A percentile compares a stretch with the other conserved stretches of the same genome.
These are phyloP conservation scores for Dipodomys spectabilis DNA, from an alignment of 2,113 vertebrate genomes.

Conservation along the genomic window DNA sequence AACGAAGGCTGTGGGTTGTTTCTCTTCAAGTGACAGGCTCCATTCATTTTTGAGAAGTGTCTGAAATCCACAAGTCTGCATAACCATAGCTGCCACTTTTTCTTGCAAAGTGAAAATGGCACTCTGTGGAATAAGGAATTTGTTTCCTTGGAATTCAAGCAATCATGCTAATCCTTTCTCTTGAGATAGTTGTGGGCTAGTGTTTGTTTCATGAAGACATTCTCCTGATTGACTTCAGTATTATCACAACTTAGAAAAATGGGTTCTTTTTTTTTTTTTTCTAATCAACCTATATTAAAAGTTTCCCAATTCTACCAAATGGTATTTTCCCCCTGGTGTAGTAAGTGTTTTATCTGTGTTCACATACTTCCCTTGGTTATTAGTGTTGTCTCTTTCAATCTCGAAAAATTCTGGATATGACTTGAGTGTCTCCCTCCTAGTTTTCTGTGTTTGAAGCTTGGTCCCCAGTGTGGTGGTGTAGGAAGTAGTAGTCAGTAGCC, in stretches of 20 bases:
- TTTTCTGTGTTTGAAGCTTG: neutral
- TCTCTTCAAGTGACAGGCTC: neutral
- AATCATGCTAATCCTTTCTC: neutral
- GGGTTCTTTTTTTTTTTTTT: neutral
- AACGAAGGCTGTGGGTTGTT: neutral
- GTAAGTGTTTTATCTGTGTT: neutral
- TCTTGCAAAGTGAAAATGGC: neutral
- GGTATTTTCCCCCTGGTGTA: neutral
- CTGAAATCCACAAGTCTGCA: neutral
- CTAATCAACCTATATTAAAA: neutral
- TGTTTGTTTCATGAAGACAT: neutral
- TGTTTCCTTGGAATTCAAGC: neutral
- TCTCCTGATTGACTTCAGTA: neutral
- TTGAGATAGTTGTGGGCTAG: neutral
- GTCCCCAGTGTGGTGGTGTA: neutral
- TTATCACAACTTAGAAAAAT: neutral
- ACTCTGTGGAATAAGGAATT: neutral
- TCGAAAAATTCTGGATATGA: neutral
- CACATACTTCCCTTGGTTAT: neutral
- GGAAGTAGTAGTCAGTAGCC: neutral
- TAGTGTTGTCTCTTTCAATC: neutral
- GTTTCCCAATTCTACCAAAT: neutral
- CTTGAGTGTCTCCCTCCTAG: neutral
- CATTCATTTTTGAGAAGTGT: slow-evolving; percentile 21
- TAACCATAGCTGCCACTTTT: neutral